phyloP scores from a whole-genome alignment of 1,140 invertebrate genomes.

The Cephus cinctus region DNA sequence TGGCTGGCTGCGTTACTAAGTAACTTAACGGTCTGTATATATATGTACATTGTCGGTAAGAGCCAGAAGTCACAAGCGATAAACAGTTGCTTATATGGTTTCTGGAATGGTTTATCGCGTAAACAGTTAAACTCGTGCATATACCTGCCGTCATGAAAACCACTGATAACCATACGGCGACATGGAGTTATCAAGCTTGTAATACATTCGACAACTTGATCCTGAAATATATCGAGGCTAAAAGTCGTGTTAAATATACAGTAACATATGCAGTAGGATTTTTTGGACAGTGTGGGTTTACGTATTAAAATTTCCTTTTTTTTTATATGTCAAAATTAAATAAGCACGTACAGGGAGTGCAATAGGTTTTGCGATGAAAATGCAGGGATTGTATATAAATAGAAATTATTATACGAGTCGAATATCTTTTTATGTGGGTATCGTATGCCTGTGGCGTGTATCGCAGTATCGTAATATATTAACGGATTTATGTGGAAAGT shows the following conservation, averaged over 20 bases:
- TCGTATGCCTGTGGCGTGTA: too few relatives aligned
- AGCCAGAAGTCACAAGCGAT: too few relatives aligned
- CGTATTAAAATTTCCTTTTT: neutral
- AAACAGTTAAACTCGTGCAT: too few relatives aligned
- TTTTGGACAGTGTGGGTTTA: neutral
- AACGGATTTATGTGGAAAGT: too few relatives aligned
- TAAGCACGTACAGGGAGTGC: neutral
- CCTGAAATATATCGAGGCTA: constrained; percentile 16
- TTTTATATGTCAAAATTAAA: neutral
- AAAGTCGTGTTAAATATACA: constrained; percentile 17
- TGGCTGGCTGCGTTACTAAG: too few relatives aligned
- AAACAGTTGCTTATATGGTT: too few relatives aligned
- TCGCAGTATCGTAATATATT: too few relatives aligned
- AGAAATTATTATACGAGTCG: neutral
- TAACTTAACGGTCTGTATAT: too few relatives aligned
- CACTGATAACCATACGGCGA: too few relatives aligned
- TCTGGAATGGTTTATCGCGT: too few relatives aligned
- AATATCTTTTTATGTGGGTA: neutral
- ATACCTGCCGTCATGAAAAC: too few relatives aligned
- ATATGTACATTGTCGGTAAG: too few relatives aligned
- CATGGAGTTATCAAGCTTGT: constrained; percentile 14
- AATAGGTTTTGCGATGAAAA: neutral
- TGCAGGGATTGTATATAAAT: neutral
- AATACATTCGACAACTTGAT: constrained; percentile 20
- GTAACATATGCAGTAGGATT: neutral